Percentiles rank a stretch among this genome's conserved stretches.
Conservation (phyloP, 2,113 vertebrate genomes). For the Stictonetta naevosa region DNA sequence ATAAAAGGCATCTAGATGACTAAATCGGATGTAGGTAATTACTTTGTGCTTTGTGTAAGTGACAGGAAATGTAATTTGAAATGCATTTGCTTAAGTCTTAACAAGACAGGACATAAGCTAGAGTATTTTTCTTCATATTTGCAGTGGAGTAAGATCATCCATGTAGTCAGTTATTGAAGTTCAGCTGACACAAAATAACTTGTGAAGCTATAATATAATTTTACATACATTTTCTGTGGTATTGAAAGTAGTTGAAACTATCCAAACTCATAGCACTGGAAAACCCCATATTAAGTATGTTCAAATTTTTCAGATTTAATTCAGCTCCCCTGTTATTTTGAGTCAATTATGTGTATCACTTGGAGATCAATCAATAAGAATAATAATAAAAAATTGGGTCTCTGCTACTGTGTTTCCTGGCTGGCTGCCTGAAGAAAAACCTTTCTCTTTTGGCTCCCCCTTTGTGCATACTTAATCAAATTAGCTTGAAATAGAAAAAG, state of each 20-base stretch:
- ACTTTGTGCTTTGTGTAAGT: slow-evolving; percentile 56
- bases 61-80: slow-evolving; percentile 58
- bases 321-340: slow-evolving; percentile 48
- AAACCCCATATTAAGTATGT: neutral
- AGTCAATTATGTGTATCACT: slow-evolving; percentile 55
- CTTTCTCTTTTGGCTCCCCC: slow-evolving; percentile 4
- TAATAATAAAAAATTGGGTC: slow-evolving; percentile 30
- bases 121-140: slow-evolving; percentile 47
- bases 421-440: slow-evolving; percentile 20
- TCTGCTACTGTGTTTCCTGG: slow-evolving; percentile 31
- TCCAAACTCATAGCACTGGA: neutral
- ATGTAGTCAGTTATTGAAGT: slow-evolving; percentile 23
- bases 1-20: slow-evolving; percentile 55
- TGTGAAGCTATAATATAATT: neutral
- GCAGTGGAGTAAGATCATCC: neutral
- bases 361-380: slow-evolving; percentile 30
- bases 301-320: slow-evolving; percentile 38
- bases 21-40: slow-evolving; percentile 66
- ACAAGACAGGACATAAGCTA: slow-evolving; percentile 26
- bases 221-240: neutral
- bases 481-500: slow-evolving; percentile 60
- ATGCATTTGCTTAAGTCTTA: slow-evolving; percentile 61
- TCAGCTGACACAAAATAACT: slow-evolving; percentile 19
- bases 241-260: neutral
- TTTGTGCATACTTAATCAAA: slow-evolving; percentile 51